Evolutionary conservation across 1,140 invertebrate species (phyloP), one percentile per base, ranked within the genome.

Genomic region (Metaphire vulgaris): DNA sequence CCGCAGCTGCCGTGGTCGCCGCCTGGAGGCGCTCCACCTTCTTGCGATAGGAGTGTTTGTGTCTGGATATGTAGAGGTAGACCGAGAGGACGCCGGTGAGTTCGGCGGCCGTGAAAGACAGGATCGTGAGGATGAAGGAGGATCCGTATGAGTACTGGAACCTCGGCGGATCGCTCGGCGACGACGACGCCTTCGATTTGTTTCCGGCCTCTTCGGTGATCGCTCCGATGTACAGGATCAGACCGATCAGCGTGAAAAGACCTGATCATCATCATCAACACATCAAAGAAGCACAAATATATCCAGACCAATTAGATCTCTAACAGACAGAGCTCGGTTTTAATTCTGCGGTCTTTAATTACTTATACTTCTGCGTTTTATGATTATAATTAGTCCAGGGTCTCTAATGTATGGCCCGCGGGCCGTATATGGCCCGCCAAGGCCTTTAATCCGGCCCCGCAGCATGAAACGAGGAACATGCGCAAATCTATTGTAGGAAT

Each of bases 171-270:
- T 84, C 83, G 66, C 83, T 81, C 12, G 79, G 79, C 29, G 1
- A 2, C 29, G 33, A 70, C 28, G 29, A 66, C 15, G 33, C 76
- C 76, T 81, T 81, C 0, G 84, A 81, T 77, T 86, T 85, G 78
- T 83, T 86, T 1, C 84, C 85, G 2, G 85, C 85, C 78, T 86
- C 85, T 69, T 84, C 83, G n/a, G 83, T 86, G 70, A 86, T 86
- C 80, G 84, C 85, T 77, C 83, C 84, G 79, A 86, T 86, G 75
- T 84, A 86, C 0, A 86, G 80, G 34, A 86, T 86, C 34, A 86
- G 84, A 30, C 85, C 85, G n/a, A 84, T 83, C 33, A 86, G 77
- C 1, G 82, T 84, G 74, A 82, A 84, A 33, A 86, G 77, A 72
- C 85, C 85, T 86, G n/a, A n/a, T n/a, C n/a, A n/a, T n/a, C n/a